phyloP scores from a whole-genome alignment of 2,797 vertebrate species.

The Glyptemys insculpta region DNA sequence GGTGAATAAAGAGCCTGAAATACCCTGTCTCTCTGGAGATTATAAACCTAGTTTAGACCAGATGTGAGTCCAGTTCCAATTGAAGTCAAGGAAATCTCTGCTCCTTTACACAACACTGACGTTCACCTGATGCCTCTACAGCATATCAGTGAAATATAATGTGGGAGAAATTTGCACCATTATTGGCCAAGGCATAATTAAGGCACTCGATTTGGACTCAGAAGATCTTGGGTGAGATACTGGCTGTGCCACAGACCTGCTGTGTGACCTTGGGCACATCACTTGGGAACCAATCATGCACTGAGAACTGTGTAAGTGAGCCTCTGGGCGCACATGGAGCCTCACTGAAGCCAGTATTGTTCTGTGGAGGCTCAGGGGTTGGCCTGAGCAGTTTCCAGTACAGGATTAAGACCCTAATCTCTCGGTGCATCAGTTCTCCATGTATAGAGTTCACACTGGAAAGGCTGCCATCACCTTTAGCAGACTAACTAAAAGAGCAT shows the following conservation, averaged over 20 bases:
- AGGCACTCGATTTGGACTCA: neutral
- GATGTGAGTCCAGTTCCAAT: neutral
- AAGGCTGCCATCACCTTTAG: too few relatives aligned
- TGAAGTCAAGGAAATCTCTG: slow-evolving; percentile 30
- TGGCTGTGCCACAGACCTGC: neutral
- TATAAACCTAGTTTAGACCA: slow-evolving; percentile 5
- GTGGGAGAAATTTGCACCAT: neutral
- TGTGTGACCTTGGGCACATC: neutral
- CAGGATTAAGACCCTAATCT: neutral
- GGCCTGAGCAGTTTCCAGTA: neutral
- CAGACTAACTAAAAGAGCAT: too few relatives aligned
- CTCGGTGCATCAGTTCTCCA: neutral
- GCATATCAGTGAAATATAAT: neutral
- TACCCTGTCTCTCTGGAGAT: accelerated
- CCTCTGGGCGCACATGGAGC: accelerated
- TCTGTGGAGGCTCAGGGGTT: neutral
- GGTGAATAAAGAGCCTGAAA: neutral
- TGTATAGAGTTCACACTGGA: too few relatives aligned
- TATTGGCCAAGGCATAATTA: neutral
- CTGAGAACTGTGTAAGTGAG: accelerated
- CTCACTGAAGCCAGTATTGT: neutral
- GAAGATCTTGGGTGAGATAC: neutral
- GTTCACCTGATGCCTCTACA: slow-evolving; percentile 12
- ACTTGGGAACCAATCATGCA: neutral
- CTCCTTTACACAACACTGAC: neutral